Evolutionary conservation across 2,797 vertebrate genomes (phyloP), one percentile per base, ranked within the genome.

Genomic region (Astyanax mexicanus): DNA sequence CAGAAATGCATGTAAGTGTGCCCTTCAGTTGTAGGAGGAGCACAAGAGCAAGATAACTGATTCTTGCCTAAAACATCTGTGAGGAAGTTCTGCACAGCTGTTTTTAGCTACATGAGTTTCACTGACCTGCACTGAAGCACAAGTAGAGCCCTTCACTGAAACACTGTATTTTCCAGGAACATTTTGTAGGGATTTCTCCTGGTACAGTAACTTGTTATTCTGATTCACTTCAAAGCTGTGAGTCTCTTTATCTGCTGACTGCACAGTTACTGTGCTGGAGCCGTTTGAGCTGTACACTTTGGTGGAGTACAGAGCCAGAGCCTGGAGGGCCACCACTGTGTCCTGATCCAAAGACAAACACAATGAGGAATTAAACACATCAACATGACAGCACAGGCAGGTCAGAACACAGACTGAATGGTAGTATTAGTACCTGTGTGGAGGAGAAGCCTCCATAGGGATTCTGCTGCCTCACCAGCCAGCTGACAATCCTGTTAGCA

Each of bases 281-380:
- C 93, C 92, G 0, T 88, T 89, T 6, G 87, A 86, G 69, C 80
- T 91, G 73, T 92, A 94, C 6, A 92, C 92, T 71, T 86, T 85
- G 13, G 90, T 83, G 60, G 93, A 90, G 64, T 96, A 96, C 17
- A 93, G 89, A 72, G 96, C 85, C 67, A 97, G 89, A 73, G 94
- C 96, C 86, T 97, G 95, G 54, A 97, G 93, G 73, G 93, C 95
- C 77, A 92, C 92, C 71, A 96, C 93, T 0, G 91, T 91, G 86
- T 92, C 90, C 90, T 92, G 51, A 10, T 73, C 75, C 73, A 83
- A 29, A 84, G 19, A 83, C 17, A 80, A 9, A 7, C 44, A 42
- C 15, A 69, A 9, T 12, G 7, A 19, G 0, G 1, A 49, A 9
- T 49, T 49, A 54, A 8, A 54, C 10, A 13, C 12, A 2, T 5